Conservation (phyloP, 2,113 vertebrate species). For the Prunella fulvescens region DNA sequence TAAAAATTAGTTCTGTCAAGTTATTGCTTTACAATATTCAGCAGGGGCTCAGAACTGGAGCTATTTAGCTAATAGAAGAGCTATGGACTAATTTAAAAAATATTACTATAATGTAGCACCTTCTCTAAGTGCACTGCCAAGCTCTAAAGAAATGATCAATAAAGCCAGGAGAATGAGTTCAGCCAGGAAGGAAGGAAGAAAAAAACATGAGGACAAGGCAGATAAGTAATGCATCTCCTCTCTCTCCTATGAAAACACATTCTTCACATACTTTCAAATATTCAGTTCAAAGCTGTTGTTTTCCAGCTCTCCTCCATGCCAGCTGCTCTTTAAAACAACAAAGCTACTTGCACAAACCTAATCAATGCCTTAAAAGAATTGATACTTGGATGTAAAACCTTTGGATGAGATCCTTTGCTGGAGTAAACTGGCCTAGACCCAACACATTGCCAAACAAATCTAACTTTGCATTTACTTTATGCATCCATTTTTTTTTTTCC, state of each 20-base stretch:
- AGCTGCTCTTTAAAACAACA: background rate
- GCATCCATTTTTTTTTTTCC: background rate
- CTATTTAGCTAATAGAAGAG: background rate
- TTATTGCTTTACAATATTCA: background rate
- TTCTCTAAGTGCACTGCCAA: background rate
- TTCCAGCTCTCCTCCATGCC: background rate
- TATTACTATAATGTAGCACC: background rate
- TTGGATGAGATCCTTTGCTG: background rate
- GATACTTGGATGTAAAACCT: background rate
- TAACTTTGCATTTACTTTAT: background rate
- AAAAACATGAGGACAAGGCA: background rate
- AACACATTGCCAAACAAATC: background rate
- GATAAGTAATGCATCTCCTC: background rate
- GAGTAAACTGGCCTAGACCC: background rate
- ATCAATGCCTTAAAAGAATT: background rate
- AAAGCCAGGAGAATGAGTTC: background rate
- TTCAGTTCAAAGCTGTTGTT: conserved; percentile 2
- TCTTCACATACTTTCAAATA: background rate
- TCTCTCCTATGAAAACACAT: background rate
- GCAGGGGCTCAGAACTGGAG: background rate
- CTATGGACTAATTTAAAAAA: background rate
- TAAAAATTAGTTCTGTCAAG: background rate
- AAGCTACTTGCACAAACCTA: background rate
- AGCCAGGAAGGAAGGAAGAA: background rate
- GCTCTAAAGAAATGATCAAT: background rate